Percentiles rank a stretch among this genome's conserved stretches.
Conservation (phyloP, 1,140 invertebrate species). For the Notospermus geniculatus region DNA sequence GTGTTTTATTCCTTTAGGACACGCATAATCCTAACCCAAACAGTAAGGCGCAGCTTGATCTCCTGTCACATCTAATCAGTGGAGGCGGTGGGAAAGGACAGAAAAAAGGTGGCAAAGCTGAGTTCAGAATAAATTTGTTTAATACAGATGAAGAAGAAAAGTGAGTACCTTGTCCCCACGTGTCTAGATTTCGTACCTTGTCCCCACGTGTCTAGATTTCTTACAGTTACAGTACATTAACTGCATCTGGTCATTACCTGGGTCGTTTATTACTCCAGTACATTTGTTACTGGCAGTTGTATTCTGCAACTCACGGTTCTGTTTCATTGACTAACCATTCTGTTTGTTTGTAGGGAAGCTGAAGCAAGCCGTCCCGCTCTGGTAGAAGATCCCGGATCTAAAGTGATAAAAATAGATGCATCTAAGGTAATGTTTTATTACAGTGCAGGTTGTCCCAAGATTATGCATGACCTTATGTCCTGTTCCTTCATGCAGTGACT, state of each 20-base stretch:
- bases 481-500: no score
- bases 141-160: slow-evolving; percentile 53
- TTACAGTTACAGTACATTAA: no score
- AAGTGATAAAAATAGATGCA: slow-evolving; percentile 51
- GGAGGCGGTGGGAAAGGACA: slow-evolving; percentile 27
- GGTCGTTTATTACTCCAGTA: no score
- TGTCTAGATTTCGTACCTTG: no score
- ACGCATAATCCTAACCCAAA: slow-evolving; percentile 40
- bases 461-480: no score
- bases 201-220: no score
- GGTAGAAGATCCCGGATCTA: slow-evolving; percentile 33
- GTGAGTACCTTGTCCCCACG: slow-evolving; percentile 40
- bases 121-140: slow-evolving; percentile 53
- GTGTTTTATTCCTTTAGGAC: neutral
- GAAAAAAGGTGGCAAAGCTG: slow-evolving; percentile 25
- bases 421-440: slow-evolving; percentile 48
- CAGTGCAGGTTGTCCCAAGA: no score
- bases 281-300: no score
- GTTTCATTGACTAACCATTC: neutral
- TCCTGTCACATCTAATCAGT: slow-evolving; percentile 52
- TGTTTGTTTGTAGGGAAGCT: slow-evolving; percentile 36
- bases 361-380: slow-evolving; percentile 30
- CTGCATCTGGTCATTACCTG: no score
- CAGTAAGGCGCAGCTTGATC: slow-evolving; percentile 54
- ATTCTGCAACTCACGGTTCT: no score